phyloP scores from a whole-genome alignment of 2,888 invertebrate genomes.

The Ichneumon xanthorius region DNA sequence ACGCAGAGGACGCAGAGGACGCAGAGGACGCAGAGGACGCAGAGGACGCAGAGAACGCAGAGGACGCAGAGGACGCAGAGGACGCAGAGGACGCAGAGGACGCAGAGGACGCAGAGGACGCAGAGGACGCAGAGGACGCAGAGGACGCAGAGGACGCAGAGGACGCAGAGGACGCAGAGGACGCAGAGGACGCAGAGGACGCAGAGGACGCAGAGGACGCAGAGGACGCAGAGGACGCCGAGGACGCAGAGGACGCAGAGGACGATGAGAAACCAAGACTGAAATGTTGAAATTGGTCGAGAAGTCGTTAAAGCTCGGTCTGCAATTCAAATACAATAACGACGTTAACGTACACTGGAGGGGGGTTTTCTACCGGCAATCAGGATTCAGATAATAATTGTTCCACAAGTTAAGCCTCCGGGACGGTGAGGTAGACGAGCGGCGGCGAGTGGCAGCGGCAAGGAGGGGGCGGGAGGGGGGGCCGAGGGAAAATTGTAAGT shows the following conservation, averaged over 20 bases:
- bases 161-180: too few relatives aligned
- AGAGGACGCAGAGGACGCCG: too few relatives aligned
- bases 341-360: not conserved
- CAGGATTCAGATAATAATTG: constrained; percentile 52
- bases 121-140: too few relatives aligned
- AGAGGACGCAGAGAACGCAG: too few relatives aligned
- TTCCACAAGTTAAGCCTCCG: constrained; percentile 39
- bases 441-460: not conserved
- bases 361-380: not conserved
- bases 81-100: too few relatives aligned
- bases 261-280: not conserved
- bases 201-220: too few relatives aligned
- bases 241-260: not conserved
- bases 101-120: too few relatives aligned
- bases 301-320: not conserved
- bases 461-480: not conserved
- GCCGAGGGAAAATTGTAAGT: constrained; percentile 73
- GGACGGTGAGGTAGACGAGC: not conserved
- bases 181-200: too few relatives aligned
- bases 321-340: constrained; percentile 19
- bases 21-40: too few relatives aligned
- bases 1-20: too few relatives aligned
- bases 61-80: too few relatives aligned
- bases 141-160: too few relatives aligned
- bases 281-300: constrained; percentile 1